Conservation (phyloP, 1,140 invertebrate genomes). For the Chionoecetes opilio region DNA sequence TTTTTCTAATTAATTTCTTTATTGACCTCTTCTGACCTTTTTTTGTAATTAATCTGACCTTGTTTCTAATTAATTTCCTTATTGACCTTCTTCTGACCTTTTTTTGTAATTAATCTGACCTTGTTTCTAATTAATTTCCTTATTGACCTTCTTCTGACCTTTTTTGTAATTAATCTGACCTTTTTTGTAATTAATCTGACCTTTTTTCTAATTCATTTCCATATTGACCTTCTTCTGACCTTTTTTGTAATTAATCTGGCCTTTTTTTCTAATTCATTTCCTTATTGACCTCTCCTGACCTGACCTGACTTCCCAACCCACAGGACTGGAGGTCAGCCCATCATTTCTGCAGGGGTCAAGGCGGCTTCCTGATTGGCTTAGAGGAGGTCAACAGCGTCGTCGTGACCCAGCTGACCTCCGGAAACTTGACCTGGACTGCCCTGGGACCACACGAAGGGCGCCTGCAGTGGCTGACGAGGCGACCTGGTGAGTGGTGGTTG, state of each 20-base stretch:
- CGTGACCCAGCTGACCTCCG: not conserved
- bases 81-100: too few relatives aligned
- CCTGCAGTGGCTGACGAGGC: conserved; percentile 42
- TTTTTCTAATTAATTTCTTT: not conserved
- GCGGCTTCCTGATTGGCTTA: conserved; percentile 4
- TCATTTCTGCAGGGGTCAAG: conserved; percentile 36
- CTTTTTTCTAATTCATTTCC: too few relatives aligned
- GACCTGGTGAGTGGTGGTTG: conserved; percentile 31
- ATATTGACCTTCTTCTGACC: too few relatives aligned
- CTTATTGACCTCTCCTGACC: not conserved
- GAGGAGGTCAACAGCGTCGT: too few relatives aligned
- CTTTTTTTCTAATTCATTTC: too few relatives aligned
- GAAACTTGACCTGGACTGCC: conserved; percentile 54
- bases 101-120: too few relatives aligned
- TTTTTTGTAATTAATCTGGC: too few relatives aligned
- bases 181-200: not conserved
- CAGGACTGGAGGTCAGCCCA: conserved; percentile 53
- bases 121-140: too few relatives aligned
- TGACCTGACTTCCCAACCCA: not conserved
- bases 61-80: too few relatives aligned
- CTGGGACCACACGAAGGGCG: not conserved
- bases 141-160: too few relatives aligned
- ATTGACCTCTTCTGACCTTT: not conserved
- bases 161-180: not conserved
- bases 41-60: not conserved